These are phyloP conservation scores for Rostratula benghalensis DNA, from an alignment of 2,113 vertebrate species.

Conservation along the genomic window DNA sequence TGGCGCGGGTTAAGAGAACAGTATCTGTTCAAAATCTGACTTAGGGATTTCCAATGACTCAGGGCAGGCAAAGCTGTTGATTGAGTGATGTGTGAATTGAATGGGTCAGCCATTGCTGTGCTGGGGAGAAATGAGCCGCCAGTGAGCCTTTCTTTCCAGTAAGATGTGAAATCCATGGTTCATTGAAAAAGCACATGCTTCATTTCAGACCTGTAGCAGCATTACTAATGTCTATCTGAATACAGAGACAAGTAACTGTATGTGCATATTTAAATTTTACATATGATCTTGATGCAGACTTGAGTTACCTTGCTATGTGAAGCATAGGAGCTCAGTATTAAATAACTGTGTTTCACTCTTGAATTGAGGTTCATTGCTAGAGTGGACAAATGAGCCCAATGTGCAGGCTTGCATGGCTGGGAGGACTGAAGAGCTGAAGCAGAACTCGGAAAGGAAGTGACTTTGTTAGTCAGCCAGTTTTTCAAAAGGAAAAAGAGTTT, in stretches of 20 bases:
- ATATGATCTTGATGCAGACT: neutral
- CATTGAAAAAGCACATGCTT: neutral
- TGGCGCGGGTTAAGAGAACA: neutral
- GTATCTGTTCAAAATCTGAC: neutral
- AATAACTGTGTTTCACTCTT: neutral
- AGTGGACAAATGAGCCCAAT: neutral
- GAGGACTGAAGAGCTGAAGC: neutral
- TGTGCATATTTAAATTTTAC: neutral
- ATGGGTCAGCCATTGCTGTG: neutral
- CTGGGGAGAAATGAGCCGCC: neutral
- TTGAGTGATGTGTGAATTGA: neutral
- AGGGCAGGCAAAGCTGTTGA: neutral
- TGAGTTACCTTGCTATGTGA: neutral
- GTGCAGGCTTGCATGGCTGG: neutral
- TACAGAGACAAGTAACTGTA: neutral
- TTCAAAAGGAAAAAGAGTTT: constrained; percentile 16
- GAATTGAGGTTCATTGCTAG: neutral
- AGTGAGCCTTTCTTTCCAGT: neutral
- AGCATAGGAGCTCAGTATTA: neutral
- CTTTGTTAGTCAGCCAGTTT: constrained; percentile 15
- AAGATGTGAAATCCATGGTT: neutral
- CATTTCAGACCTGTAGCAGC: neutral
- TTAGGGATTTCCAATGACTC: neutral
- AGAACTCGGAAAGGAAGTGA: constrained; percentile 26
- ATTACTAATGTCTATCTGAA: neutral